A percentile compares a stretch with the other conserved stretches of the same genome.
These are phyloP conservation scores for Asteroscopus sphinx DNA, from an alignment of 2,888 invertebrate genomes.

Conservation along the genomic window DNA sequence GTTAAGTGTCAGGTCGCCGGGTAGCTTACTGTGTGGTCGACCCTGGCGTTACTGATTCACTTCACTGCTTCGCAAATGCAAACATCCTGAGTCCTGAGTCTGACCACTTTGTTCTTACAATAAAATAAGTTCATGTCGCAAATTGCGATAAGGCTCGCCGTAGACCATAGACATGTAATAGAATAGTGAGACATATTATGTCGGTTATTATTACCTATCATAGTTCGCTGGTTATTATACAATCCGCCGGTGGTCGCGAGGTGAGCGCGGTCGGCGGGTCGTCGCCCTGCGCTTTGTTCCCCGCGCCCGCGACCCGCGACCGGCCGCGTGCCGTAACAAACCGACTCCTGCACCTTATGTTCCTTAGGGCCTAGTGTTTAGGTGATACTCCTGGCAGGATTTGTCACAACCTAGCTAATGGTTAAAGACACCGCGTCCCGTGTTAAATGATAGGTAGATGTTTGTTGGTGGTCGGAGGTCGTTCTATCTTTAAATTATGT, in stretches of 20 bases:
- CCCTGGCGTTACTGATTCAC: too few species aligned
- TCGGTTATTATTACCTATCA: too few species aligned
- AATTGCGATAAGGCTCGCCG: neutral
- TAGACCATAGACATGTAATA: slow-evolving; percentile 42
- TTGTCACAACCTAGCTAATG: slow-evolving; percentile 18
- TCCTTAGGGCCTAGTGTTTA: slow-evolving; percentile 61
- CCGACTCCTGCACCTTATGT: slow-evolving; percentile 53
- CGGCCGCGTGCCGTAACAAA: slow-evolving; percentile 63
- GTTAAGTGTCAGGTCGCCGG: too few species aligned
- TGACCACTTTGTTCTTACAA: too few species aligned
- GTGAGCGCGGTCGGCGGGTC: slow-evolving; percentile 75
- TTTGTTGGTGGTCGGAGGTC: neutral
- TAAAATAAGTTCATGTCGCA: too few species aligned
- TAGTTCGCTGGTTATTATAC: slow-evolving; percentile 64
- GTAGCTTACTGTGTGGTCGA: too few species aligned
- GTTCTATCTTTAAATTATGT: neutral
- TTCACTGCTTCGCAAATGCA: too few species aligned
- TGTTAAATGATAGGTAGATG: neutral
- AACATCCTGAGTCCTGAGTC: too few species aligned
- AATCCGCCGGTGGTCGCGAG: slow-evolving; percentile 64
- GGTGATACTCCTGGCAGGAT: slow-evolving; percentile 45
- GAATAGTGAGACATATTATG: slow-evolving; percentile 53
- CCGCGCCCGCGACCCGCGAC: slow-evolving; percentile 56
- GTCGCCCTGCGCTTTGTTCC: slow-evolving; percentile 83
- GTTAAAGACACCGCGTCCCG: slow-evolving; percentile 4